Base-by-base conservation (phyloP, 2,888 invertebrate species). In the Pandemis corylana region DNA sequence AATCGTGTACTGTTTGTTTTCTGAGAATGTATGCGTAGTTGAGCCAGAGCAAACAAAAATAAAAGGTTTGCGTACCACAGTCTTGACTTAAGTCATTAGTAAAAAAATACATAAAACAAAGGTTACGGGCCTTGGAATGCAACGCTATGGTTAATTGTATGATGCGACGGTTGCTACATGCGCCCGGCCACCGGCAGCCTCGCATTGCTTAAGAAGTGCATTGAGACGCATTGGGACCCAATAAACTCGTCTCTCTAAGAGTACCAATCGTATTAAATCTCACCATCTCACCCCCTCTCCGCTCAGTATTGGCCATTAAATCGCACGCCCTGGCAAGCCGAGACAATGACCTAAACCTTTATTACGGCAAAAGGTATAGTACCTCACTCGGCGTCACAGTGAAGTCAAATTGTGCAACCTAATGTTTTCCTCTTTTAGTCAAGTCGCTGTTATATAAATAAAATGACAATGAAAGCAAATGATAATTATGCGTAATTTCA, bases 401-500 rank as follows among this genome's bases (percentile, higher is more conserved):
- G 20, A 20, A 46, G 53, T 46, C 9, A 7, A 53, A 70, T 70
- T 63, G 41, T 51, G 62, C 20, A 63, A 70, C 63, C 51, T 51
- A 63, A 63, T 70, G 51, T 69, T 69, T 36, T 67, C 59, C 42
- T 53, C 63, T 70, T 20, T 46, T 6, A 65, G 36, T 7, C 36
- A 36, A 71, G 7, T 41, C 41, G 12, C 59, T 61, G 59, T 72
- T 61, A 72, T 72, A 61, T 49, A 72, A 72, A 66, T 72, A 61
- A 49, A 41, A 64, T 59, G 71, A 64, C 71, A 71, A 73, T 72
- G 67, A 42, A 67, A 65, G 64, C 41, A 65, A 42, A 59, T 15
- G 68, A 64, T 64, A 56, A 73, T 68, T 56, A 73, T 51, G 72
- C 62, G 65, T 53, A 66, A 65, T 70, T 66, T 66, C 9, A 49